These are phyloP conservation scores for Solenopsis fugax DNA, from an alignment of 1,140 invertebrate genomes.

Conservation along the genomic window DNA sequence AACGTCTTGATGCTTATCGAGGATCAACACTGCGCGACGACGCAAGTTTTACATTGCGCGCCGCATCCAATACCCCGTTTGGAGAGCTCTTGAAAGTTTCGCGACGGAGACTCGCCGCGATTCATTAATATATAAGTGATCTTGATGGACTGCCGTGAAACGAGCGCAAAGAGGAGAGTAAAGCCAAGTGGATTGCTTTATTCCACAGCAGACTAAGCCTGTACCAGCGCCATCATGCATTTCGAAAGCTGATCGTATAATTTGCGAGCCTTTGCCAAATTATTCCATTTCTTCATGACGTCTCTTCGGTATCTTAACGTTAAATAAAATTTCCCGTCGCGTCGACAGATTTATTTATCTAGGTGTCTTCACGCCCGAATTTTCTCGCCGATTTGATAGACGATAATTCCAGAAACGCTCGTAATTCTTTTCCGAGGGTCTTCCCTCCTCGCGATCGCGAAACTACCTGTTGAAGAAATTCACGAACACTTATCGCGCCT, in stretches of 20 bases:
- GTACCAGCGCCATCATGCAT: not conserved
- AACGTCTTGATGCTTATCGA: slow-evolving; percentile 28
- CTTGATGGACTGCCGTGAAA: slow-evolving; percentile 77
- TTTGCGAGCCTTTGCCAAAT: not conserved
- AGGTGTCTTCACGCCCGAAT: not conserved
- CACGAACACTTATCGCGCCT: slow-evolving; percentile 12
- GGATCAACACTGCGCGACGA: slow-evolving; percentile 17
- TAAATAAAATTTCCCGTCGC: not conserved
- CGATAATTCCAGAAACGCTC: not conserved
- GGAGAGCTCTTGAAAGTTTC: slow-evolving; percentile 68
- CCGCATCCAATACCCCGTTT: slow-evolving; percentile 50
- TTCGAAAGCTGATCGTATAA: slow-evolving; percentile 15
- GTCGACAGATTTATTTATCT: not conserved
- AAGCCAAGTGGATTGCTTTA: slow-evolving; percentile 26
- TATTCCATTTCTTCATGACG: not conserved
- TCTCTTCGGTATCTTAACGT: not conserved
- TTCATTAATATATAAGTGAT: slow-evolving; percentile 85
- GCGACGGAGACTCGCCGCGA: slow-evolving; percentile 61
- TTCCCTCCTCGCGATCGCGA: slow-evolving; percentile 28
- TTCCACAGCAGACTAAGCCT: not conserved
- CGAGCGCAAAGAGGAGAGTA: slow-evolving; percentile 42
- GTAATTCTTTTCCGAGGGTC: not conserved
- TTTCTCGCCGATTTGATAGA: not conserved
- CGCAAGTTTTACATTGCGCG: slow-evolving; percentile 26
- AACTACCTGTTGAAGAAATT: slow-evolving; percentile 76